A percentile compares a stretch with the other conserved stretches of the same genome.
Evolutionary conservation across 2,797 vertebrate species (phyloP).

Genomic region (Lateolabrax maculatus): DNA sequence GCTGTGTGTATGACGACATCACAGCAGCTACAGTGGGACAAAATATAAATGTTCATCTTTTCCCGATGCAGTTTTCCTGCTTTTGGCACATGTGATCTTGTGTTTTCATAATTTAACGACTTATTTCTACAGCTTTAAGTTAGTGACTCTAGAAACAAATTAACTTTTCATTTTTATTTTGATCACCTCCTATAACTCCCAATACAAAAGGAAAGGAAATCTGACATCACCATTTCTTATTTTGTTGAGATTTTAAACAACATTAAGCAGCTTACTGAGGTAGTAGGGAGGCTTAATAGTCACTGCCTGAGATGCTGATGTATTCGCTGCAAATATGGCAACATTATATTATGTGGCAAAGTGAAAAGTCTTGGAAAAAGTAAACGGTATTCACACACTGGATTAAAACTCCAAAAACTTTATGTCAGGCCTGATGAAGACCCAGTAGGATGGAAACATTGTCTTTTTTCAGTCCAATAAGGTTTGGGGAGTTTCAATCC

Average conservation of each 20-base stretch:
- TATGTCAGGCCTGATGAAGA: too few relatives aligned
- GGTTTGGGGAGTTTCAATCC: background rate
- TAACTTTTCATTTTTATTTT: background rate
- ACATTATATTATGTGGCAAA: background rate
- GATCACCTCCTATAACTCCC: background rate
- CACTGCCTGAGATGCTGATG: background rate
- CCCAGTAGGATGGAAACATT: too few relatives aligned
- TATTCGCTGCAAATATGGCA: background rate
- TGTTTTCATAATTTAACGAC: background rate
- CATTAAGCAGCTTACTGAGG: background rate
- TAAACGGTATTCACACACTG: too few relatives aligned
- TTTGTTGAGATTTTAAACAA: background rate
- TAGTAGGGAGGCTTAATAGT: background rate
- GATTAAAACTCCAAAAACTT: too few relatives aligned
- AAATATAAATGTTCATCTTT: conserved; percentile 36
- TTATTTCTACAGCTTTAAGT: background rate
- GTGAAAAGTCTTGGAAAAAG: background rate
- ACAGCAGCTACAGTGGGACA: conserved; percentile 23
- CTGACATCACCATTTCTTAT: too few relatives aligned
- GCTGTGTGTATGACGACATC: conserved; percentile 53
- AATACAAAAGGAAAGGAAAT: background rate
- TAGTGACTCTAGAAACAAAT: background rate
- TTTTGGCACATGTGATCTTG: background rate
- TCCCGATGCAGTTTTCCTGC: background rate
- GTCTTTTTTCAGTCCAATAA: background rate